Base-by-base conservation (phyloP, 2,888 invertebrate genomes). In the Hypsopygia costalis region DNA sequence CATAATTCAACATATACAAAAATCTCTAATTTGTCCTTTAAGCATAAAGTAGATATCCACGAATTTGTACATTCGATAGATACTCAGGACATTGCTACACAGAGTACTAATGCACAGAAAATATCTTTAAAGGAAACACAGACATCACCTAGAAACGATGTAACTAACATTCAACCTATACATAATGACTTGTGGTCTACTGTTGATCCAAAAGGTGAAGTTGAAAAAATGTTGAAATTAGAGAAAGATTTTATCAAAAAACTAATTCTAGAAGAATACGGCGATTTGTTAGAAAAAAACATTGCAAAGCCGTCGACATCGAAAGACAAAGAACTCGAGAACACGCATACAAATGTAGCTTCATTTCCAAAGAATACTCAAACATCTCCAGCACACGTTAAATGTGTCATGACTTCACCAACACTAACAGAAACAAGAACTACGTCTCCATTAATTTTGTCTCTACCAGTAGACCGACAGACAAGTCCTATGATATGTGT, bases 221-320 rank as follows among this genome's bases (percentile, higher is more conserved):
- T 85, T 0, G 78, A 78, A 46, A 79, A 79, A 41, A 60, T 85
- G 64, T 77, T 88, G 48, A 62, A 79, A 55, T 52, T 86, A 44
- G 88, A 89, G 51, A 87, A 89, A 44, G 83, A 83, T 28, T 79
- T 87, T 16, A 86, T 88, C 8, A 85, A 83, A 56, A 80, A 81
- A 47, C 51, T 87, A 3, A 81, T 88, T 8, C 47, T 87, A 9
- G 78, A 86, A 9, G 86, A 87, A 49, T 88, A 86, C 44, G 79
- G 83, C 1, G 81, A 83, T 46, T 43, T 86, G 7, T 44, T 88
- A n/a, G 72, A 77, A 47, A 79, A 79, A 44, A 78, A 68, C 46
- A 57, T 82, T 6, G 64, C 66, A n/a, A 85, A 83, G 55, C 77
- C 81, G 6, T 77, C 82, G 1, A 76, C 77, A 10, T 81, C 83